Evolutionary conservation across 2,888 invertebrate species (phyloP).

Genomic region (Drosophila vallismaia): DNA sequence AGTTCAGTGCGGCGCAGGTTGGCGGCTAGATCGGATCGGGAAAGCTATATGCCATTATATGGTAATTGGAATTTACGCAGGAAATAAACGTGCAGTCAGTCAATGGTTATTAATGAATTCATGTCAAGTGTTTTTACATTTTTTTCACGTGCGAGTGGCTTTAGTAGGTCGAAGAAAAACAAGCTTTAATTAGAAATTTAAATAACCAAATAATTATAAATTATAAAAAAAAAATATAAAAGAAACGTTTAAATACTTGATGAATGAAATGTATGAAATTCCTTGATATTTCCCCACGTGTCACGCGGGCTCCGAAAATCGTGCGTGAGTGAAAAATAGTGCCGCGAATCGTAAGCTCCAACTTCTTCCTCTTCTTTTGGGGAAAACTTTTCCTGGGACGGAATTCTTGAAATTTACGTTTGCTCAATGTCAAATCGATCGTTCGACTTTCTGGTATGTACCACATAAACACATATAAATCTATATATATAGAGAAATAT

Average conservation of each 20-base stretch:
- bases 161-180: conserved; percentile 17
- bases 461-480: conserved; percentile 25
- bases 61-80: conserved; percentile 19
- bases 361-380: conserved; percentile 18
- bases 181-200: background rate
- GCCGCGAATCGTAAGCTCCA: conserved; percentile 18
- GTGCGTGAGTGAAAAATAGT: conserved; percentile 25
- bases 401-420: conserved; percentile 72
- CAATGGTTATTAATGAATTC: conserved; percentile 3
- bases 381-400: conserved; percentile 49
- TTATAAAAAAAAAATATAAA: background rate
- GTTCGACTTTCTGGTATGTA: conserved; percentile 71
- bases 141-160: conserved; percentile 30
- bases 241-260: conserved; percentile 51
- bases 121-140: conserved; percentile 9
- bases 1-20: conserved; percentile 81
- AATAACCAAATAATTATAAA: background rate
- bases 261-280: conserved; percentile 69
- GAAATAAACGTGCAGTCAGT: conserved; percentile 18
- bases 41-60: conserved; percentile 22
- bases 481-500: conserved; percentile 3
- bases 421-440: conserved; percentile 78
- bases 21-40: conserved; percentile 74
- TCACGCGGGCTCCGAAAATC: conserved; percentile 35
- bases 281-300: conserved; percentile 26